Conservation (phyloP, 2,888 invertebrate species). For the Catocala fraxini region DNA sequence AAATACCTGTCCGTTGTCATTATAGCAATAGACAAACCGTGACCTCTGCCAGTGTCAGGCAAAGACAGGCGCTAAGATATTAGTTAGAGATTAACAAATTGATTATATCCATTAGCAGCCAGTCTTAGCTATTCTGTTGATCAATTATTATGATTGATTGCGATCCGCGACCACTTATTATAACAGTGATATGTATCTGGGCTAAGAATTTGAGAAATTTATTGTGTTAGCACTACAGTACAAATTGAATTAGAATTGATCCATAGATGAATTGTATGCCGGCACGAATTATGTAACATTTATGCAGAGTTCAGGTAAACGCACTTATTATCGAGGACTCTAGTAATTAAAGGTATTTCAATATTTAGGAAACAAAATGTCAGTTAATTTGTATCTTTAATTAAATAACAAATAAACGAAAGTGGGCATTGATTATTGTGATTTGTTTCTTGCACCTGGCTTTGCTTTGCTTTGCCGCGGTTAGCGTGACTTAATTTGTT, state of each 20-base stretch:
- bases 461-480: no score
- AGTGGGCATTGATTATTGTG: no score
- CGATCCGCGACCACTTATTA: slow-evolving; percentile 38
- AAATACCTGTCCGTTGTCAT: background rate
- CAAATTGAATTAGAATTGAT: slow-evolving; percentile 21
- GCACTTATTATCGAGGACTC: no score
- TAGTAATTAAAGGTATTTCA: no score
- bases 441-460: no score
- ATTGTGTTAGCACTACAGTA: slow-evolving; percentile 22
- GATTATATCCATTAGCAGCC: slow-evolving; percentile 53
- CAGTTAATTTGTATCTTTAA: no score
- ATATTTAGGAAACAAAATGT: no score
- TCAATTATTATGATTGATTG: slow-evolving; percentile 61
- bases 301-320: slow-evolving; percentile 1
- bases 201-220: slow-evolving; percentile 50
- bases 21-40: slow-evolving; percentile 4
- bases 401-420: no score
- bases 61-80: slow-evolving; percentile 56
- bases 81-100: slow-evolving; percentile 55
- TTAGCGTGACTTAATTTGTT: no score
- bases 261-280: slow-evolving; percentile 8
- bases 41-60: slow-evolving; percentile 23
- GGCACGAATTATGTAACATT: slow-evolving; percentile 13
- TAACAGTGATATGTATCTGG: slow-evolving; percentile 54
- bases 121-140: slow-evolving; percentile 38